phyloP scores from a whole-genome alignment of 53 echinoderm and acorn worm genomes.

The Stichopus horrens region DNA sequence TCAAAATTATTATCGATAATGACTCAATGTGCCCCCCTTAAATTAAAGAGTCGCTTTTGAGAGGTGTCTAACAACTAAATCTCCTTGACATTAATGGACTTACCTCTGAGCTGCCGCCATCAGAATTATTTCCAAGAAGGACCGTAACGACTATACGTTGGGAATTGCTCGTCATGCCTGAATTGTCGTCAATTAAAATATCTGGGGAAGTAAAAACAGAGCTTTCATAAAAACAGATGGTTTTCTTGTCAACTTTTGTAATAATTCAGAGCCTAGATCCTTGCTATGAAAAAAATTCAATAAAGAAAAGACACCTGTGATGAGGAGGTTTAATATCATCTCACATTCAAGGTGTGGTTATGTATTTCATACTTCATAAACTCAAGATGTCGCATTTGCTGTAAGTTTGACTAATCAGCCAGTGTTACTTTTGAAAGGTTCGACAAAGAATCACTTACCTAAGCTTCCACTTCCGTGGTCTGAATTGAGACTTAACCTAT shows the following conservation, averaged over 20 bases:
- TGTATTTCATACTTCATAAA: no score
- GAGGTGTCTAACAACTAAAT: no score
- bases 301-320: not conserved
- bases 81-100: not conserved
- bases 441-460: conserved; percentile 44
- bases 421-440: no score
- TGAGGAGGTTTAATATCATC: no score
- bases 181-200: conserved; percentile 95
- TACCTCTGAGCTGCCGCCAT: conserved; percentile 72
- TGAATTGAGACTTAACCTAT: conserved; percentile 89
- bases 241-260: not conserved
- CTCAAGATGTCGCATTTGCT: no score
- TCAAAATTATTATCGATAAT: no score
- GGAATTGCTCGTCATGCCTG: conserved; percentile 95
- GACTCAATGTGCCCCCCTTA: no score
- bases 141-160: conserved; percentile 93
- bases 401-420: no score
- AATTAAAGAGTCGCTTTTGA: no score
- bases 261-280: not conserved
- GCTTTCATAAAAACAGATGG: not conserved
- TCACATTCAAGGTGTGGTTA: no score
- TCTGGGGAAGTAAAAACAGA: conserved; percentile 48
- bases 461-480: conserved; percentile 91
- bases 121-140: conserved; percentile 64
- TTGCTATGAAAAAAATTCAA: not conserved